Base-by-base conservation (phyloP, 2,113 vertebrate species). In the Neolamprologus modestus region DNA sequence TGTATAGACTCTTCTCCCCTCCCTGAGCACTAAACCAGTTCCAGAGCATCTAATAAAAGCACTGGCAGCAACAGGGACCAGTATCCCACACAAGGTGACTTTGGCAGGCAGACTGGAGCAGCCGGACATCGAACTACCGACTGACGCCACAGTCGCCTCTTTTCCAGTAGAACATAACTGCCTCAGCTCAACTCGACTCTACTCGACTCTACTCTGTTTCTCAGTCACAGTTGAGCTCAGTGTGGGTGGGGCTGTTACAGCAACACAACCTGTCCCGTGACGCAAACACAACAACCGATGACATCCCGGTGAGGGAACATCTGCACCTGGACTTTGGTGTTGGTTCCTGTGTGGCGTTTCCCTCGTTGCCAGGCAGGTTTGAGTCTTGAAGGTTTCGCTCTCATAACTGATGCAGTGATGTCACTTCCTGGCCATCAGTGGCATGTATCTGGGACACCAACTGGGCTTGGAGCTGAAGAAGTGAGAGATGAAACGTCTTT, bases 41-140 rank as follows among this genome's bases (percentile, higher is more conserved):
- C 13, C 24, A 16, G 8, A 31, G 26, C 5, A 1, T 9, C 55
- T 61, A 31, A 61, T 61, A 6, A 17, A 0, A 10, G 57, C 14
- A 33, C 57, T 61, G 55, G 14, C 0, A 10, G 16, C 57, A 61
- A 0, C 28, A 31, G 57, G 8, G 28, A 1, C 28, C 57, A 61
- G 57, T 6, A 33, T 61, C 14, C 26, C 7, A 0, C 26, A 26
- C 57, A 61, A 0, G 14, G 0, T 17, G 28, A 0, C 57, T 61
- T 61, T 61, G 57, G 57, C 14, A 28, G 0, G 7, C 54, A 59
- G 1, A 61, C 28, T 61, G 57, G 57, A 33, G 57, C 26, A 61
- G 57, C 57, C 3, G 3, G 28, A 28, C 0, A 33, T 61, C 14
- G 8, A 33, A 61, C 57, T 28, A 16, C 55, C 3, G 14, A 31